Conservation (phyloP, 2,113 vertebrate genomes). For the Isichthys henryi region DNA sequence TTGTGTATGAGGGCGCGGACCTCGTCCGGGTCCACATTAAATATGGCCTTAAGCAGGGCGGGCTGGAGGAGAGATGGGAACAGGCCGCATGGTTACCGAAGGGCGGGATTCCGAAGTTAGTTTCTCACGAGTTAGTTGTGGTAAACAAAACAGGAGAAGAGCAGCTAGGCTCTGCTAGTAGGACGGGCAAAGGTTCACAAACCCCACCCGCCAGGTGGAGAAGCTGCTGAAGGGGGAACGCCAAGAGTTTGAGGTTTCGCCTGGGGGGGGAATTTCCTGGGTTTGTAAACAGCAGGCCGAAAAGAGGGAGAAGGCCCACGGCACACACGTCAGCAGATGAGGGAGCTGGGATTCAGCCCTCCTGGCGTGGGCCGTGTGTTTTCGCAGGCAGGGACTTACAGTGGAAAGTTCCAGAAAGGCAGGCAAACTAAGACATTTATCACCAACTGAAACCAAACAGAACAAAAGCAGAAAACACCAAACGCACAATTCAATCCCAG, state of each 20-base stretch:
- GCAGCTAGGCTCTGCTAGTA: neutral
- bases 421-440: neutral
- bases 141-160: neutral
- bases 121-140: neutral
- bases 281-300: neutral
- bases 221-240: neutral
- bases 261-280: neutral
- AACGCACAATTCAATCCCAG: neutral
- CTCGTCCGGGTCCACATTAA: constrained; percentile 97
- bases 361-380: neutral
- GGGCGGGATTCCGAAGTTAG: neutral
- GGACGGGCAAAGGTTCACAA: neutral
- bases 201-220: neutral
- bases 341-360: neutral
- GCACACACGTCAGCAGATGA: neutral
- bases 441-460: neutral
- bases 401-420: neutral
- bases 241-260: neutral
- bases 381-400: neutral
- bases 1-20: constrained; percentile 96
- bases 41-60: constrained; percentile 96
- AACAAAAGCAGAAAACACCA: neutral
- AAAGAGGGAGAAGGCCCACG: neutral
- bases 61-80: constrained; percentile 61
- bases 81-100: neutral